Evolutionary conservation across 2,888 invertebrate genomes (phyloP), one percentile per base, ranked within the genome.

Genomic region (Chrysopilus asiliformis): DNA sequence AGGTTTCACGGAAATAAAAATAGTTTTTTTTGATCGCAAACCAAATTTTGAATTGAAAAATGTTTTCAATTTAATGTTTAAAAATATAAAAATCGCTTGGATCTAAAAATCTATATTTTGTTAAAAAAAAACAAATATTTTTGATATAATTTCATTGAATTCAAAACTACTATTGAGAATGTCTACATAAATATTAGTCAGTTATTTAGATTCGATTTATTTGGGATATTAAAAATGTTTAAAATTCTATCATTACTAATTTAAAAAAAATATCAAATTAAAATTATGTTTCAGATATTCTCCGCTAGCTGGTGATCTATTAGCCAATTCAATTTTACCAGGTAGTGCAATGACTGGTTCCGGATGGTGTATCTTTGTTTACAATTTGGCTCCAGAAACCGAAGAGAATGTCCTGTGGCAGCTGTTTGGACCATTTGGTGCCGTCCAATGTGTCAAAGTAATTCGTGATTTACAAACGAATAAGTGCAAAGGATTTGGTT

Each of bases 401-500:
- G 93, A 93, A 65, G 93, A 94, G 68, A 87, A 86, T 64, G 84
- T 89, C 33, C 74, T 94, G 46, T 94, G 93, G 93, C 91, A 93
- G 66, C 72, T 94, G 51, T 94, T 94, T 66, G 91, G 93, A 46
- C 94, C 94, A 31, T 95, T 94, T 58, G 94, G 94, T 53, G 93
- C 93, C 53, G 93, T 95, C 57, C 89, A 93, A 68, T 87, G 85
- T 68, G 93, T 94, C 51, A 94, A 94, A 72, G 91, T 94, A 53
- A 89, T 93, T 60, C 79, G 90, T 56, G 93, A 94, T 71, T 77
- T 87, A 53, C 82, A 87, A 57, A 91, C 91, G 49, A 90, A 90
- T 71, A 94, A 94, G 67, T 94, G 94, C 71, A 94, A 93, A 72
- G 95, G 95, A 46, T 95, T 93, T 66, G 95, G 93, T 50, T 94